Percentiles rank a stretch among this genome's conserved stretches.
These are phyloP conservation scores for Papilio demoleus DNA, from an alignment of 2,888 invertebrate genomes.

Conservation along the genomic window DNA sequence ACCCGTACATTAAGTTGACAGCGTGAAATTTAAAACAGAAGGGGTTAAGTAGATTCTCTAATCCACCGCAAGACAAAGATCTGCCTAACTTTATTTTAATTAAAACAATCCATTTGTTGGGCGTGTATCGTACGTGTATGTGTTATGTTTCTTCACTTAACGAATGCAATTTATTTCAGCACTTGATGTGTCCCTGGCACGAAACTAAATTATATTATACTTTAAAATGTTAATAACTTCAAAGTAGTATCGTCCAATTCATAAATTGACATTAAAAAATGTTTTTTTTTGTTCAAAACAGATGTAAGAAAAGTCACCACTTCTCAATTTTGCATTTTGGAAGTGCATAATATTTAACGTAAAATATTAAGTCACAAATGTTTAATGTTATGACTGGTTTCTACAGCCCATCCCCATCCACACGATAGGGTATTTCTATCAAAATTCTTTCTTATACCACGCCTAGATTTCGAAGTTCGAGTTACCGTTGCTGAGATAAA, in stretches of 20 bases:
- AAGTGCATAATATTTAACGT: not conserved
- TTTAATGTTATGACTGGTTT: not conserved
- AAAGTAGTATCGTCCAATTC: not conserved
- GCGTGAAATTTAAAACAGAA: constrained; percentile 60
- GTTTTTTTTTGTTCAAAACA: too few species aligned
- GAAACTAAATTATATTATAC: constrained; percentile 40
- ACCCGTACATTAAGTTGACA: constrained; percentile 61
- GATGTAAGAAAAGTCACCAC: not conserved
- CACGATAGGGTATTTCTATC: not conserved
- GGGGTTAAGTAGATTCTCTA: constrained; percentile 66
- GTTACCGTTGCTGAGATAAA: too few species aligned
- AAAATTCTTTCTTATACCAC: too few species aligned
- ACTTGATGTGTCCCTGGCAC: constrained; percentile 44
- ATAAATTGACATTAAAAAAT: too few species aligned
- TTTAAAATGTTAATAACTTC: constrained; percentile 46
- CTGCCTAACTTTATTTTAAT: constrained; percentile 66
- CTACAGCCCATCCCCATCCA: not conserved
- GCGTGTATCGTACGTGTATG: constrained; percentile 40
- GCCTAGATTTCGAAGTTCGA: too few species aligned
- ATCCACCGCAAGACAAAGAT: constrained; percentile 60
- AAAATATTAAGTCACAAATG: not conserved
- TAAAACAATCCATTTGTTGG: constrained; percentile 58
- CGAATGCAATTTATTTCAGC: constrained; percentile 40
- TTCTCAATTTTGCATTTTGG: not conserved
- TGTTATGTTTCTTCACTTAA: constrained; percentile 21